Base-by-base conservation (phyloP, 2,888 invertebrate genomes). In the Heliconius ethilla region DNA sequence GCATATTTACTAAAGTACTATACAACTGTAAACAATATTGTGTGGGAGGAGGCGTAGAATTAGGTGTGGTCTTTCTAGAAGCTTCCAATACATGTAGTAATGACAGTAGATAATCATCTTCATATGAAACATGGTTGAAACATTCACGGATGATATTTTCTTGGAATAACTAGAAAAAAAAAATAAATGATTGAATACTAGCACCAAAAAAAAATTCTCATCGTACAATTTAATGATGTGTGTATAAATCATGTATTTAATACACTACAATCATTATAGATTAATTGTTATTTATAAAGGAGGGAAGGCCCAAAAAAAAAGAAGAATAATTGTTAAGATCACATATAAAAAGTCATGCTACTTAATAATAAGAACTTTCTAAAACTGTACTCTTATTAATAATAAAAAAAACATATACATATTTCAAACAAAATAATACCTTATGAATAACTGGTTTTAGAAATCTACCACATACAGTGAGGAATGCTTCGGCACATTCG, bases 21-120 rank as follows among this genome's bases (percentile, higher is more conserved):
- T 93, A 93, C 2, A 94, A 80, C 1, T 90, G 89, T 45, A 94
- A 80, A n/a, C 92, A 92, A 85, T 91, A 88, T 70, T 93, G 93
- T 0, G 94, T 90, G 11, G 91, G 92, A 0, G 93, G 90, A 9
- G 91, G 86, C 3, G 87, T 85, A 0, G 75, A 77, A 0, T 84
- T 66, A 0, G 91, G 87, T 0, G 87, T 82, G 29, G 85, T 80
- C 76, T 84, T 87, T 55, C 93, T 86, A 0, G 85, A 79, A 0
- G 89, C 89, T 62, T 93, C 92, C 55, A 91, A 51, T 2, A 86
- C 85, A 0, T 89, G 87, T 7, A 92, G 81, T 3, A 91, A 77
- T 0, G 55, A 29, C 2, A 88, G 25, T 0, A 84, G 75, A 0
- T 89, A 87, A 0, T 80, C 78, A 0, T 77, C 73, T 0, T 80